Percentiles rank a stretch among this genome's conserved stretches.
phyloP scores from a whole-genome alignment of 2,797 vertebrate genomes.

The Leptoclinus maculatus region DNA sequence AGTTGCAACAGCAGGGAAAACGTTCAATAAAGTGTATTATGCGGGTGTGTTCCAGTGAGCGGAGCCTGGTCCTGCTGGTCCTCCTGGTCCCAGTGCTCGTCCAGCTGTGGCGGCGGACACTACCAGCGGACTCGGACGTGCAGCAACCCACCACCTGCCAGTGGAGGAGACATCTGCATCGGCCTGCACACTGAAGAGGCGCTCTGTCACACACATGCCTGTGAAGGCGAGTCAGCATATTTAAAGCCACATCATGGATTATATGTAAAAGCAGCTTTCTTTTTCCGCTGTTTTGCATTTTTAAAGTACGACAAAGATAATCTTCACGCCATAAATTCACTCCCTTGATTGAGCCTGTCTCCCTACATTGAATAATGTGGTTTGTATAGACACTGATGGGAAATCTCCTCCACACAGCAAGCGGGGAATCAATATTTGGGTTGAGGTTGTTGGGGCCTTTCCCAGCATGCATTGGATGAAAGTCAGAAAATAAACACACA shows the following conservation, averaged over 20 bases:
- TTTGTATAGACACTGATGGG: conserved; percentile 40
- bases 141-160: conserved; percentile 88
- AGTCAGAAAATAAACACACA: conserved; percentile 4
- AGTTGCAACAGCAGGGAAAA: background rate
- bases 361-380: conserved; percentile 25
- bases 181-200: conserved; percentile 97
- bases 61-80: conserved; percentile 97
- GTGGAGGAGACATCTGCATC: conserved; percentile 93
- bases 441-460: conserved; percentile 18
- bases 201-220: conserved; percentile 91
- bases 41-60: conserved; percentile 83
- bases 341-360: background rate
- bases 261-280: background rate
- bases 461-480: conserved; percentile 13
- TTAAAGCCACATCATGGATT: background rate
- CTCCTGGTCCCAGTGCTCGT: conserved; percentile 93
- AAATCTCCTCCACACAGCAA: conserved; percentile 44
- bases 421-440: conserved; percentile 54
- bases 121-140: conserved; percentile 93
- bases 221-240: conserved; percentile 83
- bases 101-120: conserved; percentile 93
- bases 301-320: background rate
- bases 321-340: background rate
- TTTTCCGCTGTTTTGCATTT: background rate
- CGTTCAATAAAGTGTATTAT: background rate